These are phyloP conservation scores for Ianthella basta DNA, from an alignment of 37 sponge, comb jelly and placozoan genomes.

Conservation along the genomic window DNA sequence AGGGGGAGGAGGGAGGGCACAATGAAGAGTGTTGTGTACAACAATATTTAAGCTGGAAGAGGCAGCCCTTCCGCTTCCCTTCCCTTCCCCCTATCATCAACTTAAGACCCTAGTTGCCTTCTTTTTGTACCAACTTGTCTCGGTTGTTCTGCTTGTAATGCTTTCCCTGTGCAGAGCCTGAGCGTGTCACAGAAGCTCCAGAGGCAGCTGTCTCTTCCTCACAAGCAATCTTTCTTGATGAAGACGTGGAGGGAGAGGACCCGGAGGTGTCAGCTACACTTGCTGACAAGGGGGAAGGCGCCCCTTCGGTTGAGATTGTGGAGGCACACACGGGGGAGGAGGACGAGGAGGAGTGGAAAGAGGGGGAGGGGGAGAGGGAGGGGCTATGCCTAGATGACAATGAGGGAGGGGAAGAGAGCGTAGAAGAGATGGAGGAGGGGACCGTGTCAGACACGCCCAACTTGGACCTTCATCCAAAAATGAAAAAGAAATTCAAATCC, in stretches of 20 bases:
- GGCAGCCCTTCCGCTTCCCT: too few species aligned
- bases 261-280: conserved; percentile 53
- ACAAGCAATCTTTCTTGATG: conserved; percentile 68
- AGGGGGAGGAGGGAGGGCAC: too few species aligned
- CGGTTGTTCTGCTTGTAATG: too few species aligned
- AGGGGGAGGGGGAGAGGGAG: neutral
- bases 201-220: conserved; percentile 60
- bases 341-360: neutral
- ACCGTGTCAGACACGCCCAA: neutral
- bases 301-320: neutral
- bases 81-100: too few species aligned
- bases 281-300: conserved; percentile 18
- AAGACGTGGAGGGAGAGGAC: conserved; percentile 61
- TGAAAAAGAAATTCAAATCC: too few species aligned
- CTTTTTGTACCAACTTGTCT: too few species aligned
- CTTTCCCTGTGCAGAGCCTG: neutral
- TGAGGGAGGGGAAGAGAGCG: neutral
- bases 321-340: neutral
- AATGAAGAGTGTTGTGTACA: too few species aligned
- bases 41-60: too few species aligned
- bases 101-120: too few species aligned
- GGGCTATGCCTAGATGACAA: neutral
- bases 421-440: conserved; percentile 4
- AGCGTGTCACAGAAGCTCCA: conserved; percentile 57
- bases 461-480: too few species aligned